A percentile compares a stretch with the other conserved stretches of the same genome.
phyloP scores from a whole-genome alignment of 2,797 vertebrate genomes.

The Gobionotothen gibberifrons region DNA sequence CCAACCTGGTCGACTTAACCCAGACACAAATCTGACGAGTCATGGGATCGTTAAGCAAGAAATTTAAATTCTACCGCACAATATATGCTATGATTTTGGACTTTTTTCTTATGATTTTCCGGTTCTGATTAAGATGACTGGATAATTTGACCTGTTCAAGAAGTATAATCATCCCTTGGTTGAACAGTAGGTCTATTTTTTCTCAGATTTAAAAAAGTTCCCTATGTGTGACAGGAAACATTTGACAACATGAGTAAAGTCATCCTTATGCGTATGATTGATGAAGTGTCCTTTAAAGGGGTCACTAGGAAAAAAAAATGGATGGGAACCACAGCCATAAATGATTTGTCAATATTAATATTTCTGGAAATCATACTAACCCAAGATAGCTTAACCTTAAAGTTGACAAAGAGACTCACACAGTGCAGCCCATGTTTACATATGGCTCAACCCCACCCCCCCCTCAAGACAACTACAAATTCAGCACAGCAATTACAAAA shows the following conservation, averaged over 20 bases:
- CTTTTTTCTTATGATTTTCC: conserved; percentile 1
- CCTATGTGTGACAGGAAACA: neutral
- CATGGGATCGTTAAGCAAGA: neutral
- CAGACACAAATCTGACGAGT: neutral
- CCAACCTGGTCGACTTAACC: neutral
- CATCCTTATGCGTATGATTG: neutral
- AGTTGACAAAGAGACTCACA: conserved; percentile 13
- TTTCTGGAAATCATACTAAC: neutral
- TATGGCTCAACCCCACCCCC: conserved; percentile 46
- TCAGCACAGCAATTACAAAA: conserved; percentile 63
- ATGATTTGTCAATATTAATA: neutral
- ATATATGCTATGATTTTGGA: neutral
- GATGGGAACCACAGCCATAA: neutral
- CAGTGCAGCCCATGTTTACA: conserved; percentile 64
- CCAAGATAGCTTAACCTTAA: neutral
- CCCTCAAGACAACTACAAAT: conserved; percentile 57
- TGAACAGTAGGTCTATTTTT: neutral
- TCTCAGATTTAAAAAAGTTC: neutral
- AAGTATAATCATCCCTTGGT: neutral
- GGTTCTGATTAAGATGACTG: neutral
- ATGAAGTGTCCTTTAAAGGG: neutral
- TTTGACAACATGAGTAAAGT: neutral
- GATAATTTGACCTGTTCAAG: neutral
- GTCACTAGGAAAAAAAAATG: neutral
- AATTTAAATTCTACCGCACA: neutral